Evolutionary conservation across 1,140 invertebrate species (phyloP), one percentile per base, ranked within the genome.

Genomic region (Drosophila guanche): DNA sequence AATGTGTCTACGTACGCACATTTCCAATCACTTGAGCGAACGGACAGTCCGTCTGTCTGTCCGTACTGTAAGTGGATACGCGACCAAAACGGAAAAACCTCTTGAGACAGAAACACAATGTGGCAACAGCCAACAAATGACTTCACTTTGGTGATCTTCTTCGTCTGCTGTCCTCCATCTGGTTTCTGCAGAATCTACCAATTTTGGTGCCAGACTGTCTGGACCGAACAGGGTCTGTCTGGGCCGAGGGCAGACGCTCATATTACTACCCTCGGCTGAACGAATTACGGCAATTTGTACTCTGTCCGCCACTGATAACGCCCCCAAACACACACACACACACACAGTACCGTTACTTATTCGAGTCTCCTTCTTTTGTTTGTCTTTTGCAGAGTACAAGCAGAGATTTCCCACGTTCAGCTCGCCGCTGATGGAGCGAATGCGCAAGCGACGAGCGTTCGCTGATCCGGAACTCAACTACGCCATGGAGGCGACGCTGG

Each of bases 401-500:
- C 89, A 90, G 54, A 79, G 86, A 10, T 91, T 90, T 79, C 79
- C 89, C 78, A 77, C 79, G 67, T 85, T 90, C 53, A 80, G 84
- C 33, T 91, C 90, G 54, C 90, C 90, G 41, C 43, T 91, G 57
- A 61, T 90, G 66, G 93, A 94, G 71, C 92, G 93, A 46, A 91
- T 94, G 55, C 91, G 93, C 14, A 91, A 93, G 23, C 92, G 93
- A 7, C 91, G 92, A 33, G 92, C 93, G 1, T 94, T 94, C 89
- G 93, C 93, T 48, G 93, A 93, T 90, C 92, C 91, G 37, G 92
- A 92, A 67, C 75, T 94, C 56, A 93, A 93, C 46, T 90, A 80
- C 16, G 92, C 73, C 54, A 91, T 79, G 55, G 84, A 90, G 59
- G 78, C 83, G 27, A 88, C 81, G 27, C 66, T 86, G 43, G 81